Base-by-base conservation (phyloP, 2,888 invertebrate species). In the Oscheius sp. region DNA sequence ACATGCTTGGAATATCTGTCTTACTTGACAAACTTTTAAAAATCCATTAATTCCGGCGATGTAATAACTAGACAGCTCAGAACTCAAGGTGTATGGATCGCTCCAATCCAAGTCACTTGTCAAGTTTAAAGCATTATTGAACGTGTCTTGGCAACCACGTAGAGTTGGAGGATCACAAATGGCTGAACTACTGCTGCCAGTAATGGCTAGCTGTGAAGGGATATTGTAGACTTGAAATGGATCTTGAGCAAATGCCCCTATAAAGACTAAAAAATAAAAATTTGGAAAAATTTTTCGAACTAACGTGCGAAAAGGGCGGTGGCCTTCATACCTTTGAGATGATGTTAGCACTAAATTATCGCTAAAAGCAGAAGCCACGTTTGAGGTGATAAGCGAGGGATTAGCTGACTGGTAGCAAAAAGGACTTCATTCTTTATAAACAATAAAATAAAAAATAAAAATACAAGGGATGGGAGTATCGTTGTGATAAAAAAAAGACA, bases 1-100 rank as follows among this genome's bases (percentile, higher is more conserved):
- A 49, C 75, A 75, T 12, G 51, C 56, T 14, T 63, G 67, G 54
- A 73, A 75, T 36, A 73, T 67, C 17, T 73, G 73, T 26, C 75
- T 69, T 14, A 73, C 75, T 14, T 51, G 44, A 38, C 75, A 75
- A 1, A 73, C 73, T 5, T 68, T 14, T 6, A 75, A 44, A 17
- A 75, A 50, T 4, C 73, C 75, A 24, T 56, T 54, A 47, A 73
- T 50, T 12, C 72, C 71, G 61, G 69, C 30, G 22, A 54, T 24
- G 30, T 64, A 64, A 26, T 26, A 51, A 14, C 14, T 30, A 8
- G 28, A 24, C 17, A 51, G 24, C 28, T 50, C 26, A 22, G 44
- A 68, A 36, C 30, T 49, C 22, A 74, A 45, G 0, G 68, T 66
- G 28, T 41, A 65, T 5, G 68, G 67, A 50, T 74, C 68, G 2